Conservation (phyloP, 2,888 invertebrate species). For the Dichetophora obliterata region DNA sequence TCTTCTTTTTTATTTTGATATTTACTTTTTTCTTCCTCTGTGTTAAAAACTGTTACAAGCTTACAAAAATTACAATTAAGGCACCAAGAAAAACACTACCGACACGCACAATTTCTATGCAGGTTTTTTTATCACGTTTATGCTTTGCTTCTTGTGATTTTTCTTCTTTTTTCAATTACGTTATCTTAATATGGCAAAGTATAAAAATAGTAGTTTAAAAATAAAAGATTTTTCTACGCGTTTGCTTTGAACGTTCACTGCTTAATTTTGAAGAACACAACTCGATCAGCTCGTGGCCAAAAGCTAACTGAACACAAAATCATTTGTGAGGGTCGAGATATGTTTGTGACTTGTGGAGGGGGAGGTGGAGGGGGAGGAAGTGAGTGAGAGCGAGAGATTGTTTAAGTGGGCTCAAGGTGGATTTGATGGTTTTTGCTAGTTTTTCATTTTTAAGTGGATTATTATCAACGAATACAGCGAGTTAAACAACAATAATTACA, state of each 20-base stretch:
- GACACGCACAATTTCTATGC: background rate
- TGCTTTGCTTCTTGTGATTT: background rate
- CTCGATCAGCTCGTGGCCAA: constrained; percentile 59
- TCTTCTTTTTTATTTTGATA: background rate
- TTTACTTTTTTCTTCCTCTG: background rate
- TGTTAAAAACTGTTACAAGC: background rate
- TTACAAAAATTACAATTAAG: background rate
- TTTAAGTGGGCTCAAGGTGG: background rate
- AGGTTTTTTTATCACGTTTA: no score
- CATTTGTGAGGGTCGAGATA: constrained; percentile 46
- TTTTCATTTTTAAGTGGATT: background rate
- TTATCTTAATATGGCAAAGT: background rate
- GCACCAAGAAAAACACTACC: background rate
- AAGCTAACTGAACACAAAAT: constrained; percentile 56
- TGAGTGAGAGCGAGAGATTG: background rate
- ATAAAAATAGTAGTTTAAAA: background rate
- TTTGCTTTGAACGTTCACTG: background rate
- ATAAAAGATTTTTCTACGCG: background rate
- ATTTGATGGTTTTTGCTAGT: background rate
- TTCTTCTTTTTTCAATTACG: background rate
- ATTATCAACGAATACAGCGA: background rate
- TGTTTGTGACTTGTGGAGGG: background rate
- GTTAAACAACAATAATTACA: background rate
- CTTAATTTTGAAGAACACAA: constrained; percentile 42
- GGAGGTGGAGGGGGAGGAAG: background rate